Evolutionary conservation across 2,113 vertebrate species (phyloP).

Genomic region (Hoplias malabaricus): DNA sequence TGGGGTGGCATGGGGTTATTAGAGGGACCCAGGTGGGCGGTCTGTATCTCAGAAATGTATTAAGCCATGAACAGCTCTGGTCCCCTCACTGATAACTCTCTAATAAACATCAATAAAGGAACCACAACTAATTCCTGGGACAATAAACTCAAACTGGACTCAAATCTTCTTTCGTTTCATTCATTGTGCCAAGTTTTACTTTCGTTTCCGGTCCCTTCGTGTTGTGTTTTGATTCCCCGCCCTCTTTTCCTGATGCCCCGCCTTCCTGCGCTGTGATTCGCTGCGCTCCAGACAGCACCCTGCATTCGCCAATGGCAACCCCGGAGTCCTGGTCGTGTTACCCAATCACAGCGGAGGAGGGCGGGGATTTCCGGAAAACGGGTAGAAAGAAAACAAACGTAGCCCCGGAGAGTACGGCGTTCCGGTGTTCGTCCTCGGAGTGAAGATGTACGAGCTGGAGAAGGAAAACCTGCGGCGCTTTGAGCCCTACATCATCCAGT

Average conservation of each 20-base stretch:
- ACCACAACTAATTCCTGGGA: too few species aligned
- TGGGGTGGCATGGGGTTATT: too few species aligned
- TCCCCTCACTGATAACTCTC: too few species aligned
- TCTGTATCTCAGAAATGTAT: too few species aligned
- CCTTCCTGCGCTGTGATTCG: too few species aligned
- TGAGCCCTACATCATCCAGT: slow-evolving; percentile 1
- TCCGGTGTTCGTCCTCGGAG: neutral
- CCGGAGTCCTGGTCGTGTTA: neutral
- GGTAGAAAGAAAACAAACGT: neutral
- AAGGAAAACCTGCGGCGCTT: slow-evolving; percentile 35
- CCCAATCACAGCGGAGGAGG: neutral
- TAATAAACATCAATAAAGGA: too few species aligned
- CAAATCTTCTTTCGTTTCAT: slow-evolving; percentile 10
- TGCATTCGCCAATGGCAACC: neutral
- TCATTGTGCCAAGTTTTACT: neutral
- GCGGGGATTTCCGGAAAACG: neutral
- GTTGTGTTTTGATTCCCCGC: too few species aligned
- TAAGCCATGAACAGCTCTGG: too few species aligned
- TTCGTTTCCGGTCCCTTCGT: slow-evolving; percentile 24
- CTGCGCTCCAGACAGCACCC: too few species aligned
- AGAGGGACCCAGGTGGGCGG: too few species aligned
- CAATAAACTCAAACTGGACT: too few species aligned
- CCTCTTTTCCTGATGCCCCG: too few species aligned
- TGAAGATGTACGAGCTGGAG: slow-evolving; percentile 47
- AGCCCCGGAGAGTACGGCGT: neutral